Base-by-base conservation (phyloP, 2,888 invertebrate genomes). In the Agelastica alni region DNA sequence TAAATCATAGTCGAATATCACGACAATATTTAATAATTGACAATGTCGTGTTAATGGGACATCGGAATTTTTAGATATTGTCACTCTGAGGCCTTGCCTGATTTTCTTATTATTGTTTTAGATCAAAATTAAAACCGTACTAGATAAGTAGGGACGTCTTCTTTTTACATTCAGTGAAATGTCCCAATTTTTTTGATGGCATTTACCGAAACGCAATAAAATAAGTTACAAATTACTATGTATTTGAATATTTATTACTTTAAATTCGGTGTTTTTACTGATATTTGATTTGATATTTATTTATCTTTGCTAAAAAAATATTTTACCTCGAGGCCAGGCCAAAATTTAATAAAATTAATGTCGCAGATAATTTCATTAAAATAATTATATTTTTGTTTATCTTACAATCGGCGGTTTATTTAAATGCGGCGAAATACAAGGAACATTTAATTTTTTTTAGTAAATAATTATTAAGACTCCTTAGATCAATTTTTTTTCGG, bases 21-120 rank as follows among this genome's bases (percentile, higher is more conserved):
- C 36, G 48, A 48, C 48, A 48, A 31, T 48, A 48, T 48, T 47
- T 39, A 48, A 48, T 48, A 48, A 48, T 18, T 30, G 39, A 13
- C 12, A 18, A 34, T 48, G 39, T 48, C 39, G 46, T 37, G 46
- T 28, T 37, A 13, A 12, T 13, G 26, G n/a, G 3, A 46, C 26
- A 46, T 47, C 46, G 46, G 22, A 36, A 6, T 45, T n/a, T 47
- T 9, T 17, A 39, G 18, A 37, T 37, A 47, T 39, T 47, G 47
- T 47, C 47, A 39, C 47, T 47, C 37, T n/a, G 36, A 7, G 9
- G 32, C 28, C 34, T 26, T 17, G 12, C 9, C 30, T 28, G 12
- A 3, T 10, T 10, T 30, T 46, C 37, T 37, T 47, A 16, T 39
- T 47, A 37, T 26, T 47, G 26, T 47, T 47, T 47, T 47, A 4